phyloP scores from a whole-genome alignment of 2,797 vertebrate genomes.

The Phrynocephalus guinanensis region DNA sequence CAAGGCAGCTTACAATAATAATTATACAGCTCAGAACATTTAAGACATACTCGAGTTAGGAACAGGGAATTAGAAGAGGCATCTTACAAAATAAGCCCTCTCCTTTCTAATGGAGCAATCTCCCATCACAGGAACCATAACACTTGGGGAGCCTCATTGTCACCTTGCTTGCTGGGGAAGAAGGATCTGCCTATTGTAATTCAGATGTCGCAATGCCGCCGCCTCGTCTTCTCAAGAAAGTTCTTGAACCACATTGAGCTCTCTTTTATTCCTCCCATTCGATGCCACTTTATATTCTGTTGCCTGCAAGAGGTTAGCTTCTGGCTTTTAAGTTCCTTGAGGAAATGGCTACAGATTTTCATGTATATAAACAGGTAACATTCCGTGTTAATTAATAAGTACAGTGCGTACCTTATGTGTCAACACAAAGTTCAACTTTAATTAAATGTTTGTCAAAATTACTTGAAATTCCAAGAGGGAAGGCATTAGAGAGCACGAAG shows the following conservation, averaged over 20 bases:
- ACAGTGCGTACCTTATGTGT: slow-evolving; percentile 21
- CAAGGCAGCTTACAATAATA: no score
- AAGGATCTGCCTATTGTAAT: neutral
- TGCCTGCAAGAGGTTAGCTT: neutral
- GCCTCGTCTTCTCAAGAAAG: no score
- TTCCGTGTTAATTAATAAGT: slow-evolving; percentile 29
- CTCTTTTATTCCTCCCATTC: neutral
- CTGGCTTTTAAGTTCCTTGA: neutral
- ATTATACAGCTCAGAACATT: no score
- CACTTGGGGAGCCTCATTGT: neutral
- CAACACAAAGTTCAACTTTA: slow-evolving; percentile 47
- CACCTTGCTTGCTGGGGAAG: neutral
- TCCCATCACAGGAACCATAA: no score
- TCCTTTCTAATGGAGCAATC: no score
- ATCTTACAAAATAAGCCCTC: no score
- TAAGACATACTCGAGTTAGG: no score
- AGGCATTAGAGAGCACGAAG: slow-evolving; percentile 54
- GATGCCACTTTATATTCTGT: no score
- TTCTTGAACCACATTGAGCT: neutral
- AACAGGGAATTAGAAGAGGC: no score
- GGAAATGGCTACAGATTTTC: neutral
- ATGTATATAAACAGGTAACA: neutral
- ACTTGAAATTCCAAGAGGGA: slow-evolving; percentile 55
- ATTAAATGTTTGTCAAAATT: slow-evolving; percentile 62
- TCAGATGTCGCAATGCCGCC: neutral